Evolutionary conservation across 1,140 invertebrate genomes (phyloP).

Genomic region (Galendromus occidentalis): DNA sequence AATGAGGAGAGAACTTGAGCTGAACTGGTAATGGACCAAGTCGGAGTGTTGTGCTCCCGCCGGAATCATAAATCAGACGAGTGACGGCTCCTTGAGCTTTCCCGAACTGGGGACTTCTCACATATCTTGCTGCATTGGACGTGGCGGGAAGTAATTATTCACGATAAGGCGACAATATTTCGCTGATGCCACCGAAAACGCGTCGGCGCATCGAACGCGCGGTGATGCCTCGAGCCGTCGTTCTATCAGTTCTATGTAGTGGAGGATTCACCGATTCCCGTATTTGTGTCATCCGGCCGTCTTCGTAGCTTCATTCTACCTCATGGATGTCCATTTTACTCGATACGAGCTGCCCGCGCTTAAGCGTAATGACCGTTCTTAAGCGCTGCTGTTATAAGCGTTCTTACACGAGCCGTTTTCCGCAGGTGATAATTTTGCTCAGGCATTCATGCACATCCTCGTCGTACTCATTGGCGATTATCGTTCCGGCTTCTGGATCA

Average conservation of each 20-base stretch:
- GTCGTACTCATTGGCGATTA: conserved; percentile 76
- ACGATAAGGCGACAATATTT: too few relatives aligned
- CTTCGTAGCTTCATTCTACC: not conserved
- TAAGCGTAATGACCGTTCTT: conserved; percentile 19
- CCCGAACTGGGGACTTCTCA: too few relatives aligned
- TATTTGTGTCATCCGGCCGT: conserved; percentile 18
- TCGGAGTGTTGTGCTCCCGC: too few relatives aligned
- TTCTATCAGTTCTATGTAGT: conserved; percentile 13
- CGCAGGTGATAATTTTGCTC: conserved; percentile 67
- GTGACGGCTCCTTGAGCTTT: too few relatives aligned
- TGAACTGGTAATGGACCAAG: too few relatives aligned
- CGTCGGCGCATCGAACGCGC: too few relatives aligned
- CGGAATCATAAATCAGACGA: too few relatives aligned
- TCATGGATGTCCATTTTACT: not conserved
- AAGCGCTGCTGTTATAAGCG: not conserved
- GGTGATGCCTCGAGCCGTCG: too few relatives aligned
- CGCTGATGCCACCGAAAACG: too few relatives aligned
- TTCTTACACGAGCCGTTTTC: conserved; percentile 38
- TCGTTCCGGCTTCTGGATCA: conserved; percentile 52
- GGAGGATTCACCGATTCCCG: conserved; percentile 27
- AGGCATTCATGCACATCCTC: conserved; percentile 66
- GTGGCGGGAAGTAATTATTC: too few relatives aligned
- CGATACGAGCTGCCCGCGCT: conserved; percentile 22
- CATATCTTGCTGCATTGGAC: too few relatives aligned
- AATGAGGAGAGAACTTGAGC: too few relatives aligned